phyloP scores from a whole-genome alignment of 1,140 invertebrate species.

The Armadillidium nasatum region DNA sequence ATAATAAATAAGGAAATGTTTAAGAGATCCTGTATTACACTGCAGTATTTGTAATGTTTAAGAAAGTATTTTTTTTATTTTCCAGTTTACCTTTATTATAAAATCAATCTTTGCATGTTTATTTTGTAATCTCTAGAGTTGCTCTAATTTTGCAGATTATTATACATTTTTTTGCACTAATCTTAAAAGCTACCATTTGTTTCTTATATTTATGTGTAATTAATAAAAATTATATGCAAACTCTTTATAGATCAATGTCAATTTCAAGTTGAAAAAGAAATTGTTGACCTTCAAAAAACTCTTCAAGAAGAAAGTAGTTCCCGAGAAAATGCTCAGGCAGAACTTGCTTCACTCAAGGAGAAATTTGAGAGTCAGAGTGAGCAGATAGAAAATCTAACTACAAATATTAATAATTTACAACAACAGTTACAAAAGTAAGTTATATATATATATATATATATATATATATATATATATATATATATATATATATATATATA shows the following conservation, averaged over 20 bases:
- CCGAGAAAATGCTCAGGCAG: not conserved
- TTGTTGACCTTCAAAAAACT: not conserved
- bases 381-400: not conserved
- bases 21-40: too few relatives aligned
- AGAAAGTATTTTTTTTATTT: too few relatives aligned
- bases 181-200: too few relatives aligned
- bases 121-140: too few relatives aligned
- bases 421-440: not conserved
- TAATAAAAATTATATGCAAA: too few relatives aligned
- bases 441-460: not conserved
- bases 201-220: too few relatives aligned
- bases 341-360: not conserved
- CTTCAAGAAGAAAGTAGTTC: not conserved
- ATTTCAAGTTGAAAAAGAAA: not conserved
- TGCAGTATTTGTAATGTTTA: too few relatives aligned
- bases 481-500: not conserved
- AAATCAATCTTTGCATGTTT: too few relatives aligned
- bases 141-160: too few relatives aligned
- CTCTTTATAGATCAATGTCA: not conserved
- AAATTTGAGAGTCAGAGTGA: not conserved
- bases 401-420: not conserved
- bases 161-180: too few relatives aligned
- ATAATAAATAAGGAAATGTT: too few relatives aligned
- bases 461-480: not conserved
- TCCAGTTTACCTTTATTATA: too few relatives aligned